Evolutionary conservation across 2,797 vertebrate genomes (phyloP), one percentile per base, ranked within the genome.

Genomic region (Alcedo atthis): DNA sequence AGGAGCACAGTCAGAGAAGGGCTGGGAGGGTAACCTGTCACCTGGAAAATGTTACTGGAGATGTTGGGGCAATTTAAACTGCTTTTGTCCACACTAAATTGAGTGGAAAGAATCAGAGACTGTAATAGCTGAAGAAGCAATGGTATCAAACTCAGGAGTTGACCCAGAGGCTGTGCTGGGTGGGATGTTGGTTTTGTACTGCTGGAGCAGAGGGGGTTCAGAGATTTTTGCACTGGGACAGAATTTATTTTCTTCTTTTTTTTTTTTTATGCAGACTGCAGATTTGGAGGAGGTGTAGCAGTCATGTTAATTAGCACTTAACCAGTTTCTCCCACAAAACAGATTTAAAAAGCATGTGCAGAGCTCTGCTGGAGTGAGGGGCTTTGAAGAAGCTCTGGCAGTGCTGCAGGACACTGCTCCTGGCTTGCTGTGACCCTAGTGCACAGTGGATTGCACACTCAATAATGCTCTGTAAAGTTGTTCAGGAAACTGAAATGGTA

Each of bases 361-460:
- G 64, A 83, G 20, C 28, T 16, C 49, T 71, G 4, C 48, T 70
- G 7, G 40, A 67, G 37, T 26, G 63, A 37, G 40, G 5, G 18
- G 21, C 40, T 71, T 54, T 76, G 74, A 71, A 67, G 69, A 73
- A 87, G 55, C 64, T 63, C 33, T 82, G 71, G 48, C 17, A 48
- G 2, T 0, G 2, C 30, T 62, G 53, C 11, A 9, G 20, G 49
- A 15, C 20, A 2, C 46, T 55, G 26, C 28, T 25, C 4, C 42
- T 42, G 14, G 33, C 37, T 75, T 61, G n/a, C 0, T 5, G 5
- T 58, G 59, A 15, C 46, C 63, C 37, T 12, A 37, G 37, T 37
- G 37, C 37, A 37, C 37, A 57, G 32, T 57, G 37, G 33, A 40
- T 35, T 59, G 66, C 5, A n/a, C 8, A 14, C 61, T 59, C 21